Conservation (phyloP, 2,888 invertebrate genomes). For the Drosophila maculinotata region DNA sequence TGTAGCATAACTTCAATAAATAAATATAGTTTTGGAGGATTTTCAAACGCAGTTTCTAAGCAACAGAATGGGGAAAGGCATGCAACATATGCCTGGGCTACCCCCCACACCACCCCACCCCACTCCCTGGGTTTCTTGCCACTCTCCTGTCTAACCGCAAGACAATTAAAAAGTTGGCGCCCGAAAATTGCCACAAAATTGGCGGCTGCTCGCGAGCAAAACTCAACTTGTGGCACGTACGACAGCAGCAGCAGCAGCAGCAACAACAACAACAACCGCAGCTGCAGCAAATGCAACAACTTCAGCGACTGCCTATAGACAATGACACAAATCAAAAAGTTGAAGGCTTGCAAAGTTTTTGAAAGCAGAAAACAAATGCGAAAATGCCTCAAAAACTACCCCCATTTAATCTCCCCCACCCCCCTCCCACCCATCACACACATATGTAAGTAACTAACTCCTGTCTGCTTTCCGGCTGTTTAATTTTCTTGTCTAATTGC, state of each 20-base stretch:
- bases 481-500: constrained; percentile 62
- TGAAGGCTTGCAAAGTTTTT: constrained; percentile 55
- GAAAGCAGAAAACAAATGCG: constrained; percentile 23
- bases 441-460: neutral
- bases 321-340: constrained; percentile 75
- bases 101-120: neutral
- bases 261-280: constrained; percentile 6
- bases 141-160: constrained; percentile 38
- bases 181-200: constrained; percentile 59
- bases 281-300: constrained; percentile 24
- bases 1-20: no score
- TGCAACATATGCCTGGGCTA: constrained; percentile 13
- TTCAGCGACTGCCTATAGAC: constrained; percentile 43
- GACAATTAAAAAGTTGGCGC: constrained; percentile 77
- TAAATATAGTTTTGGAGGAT: no score
- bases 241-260: constrained; percentile 19
- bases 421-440: neutral
- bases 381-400: constrained; percentile 12
- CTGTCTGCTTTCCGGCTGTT: constrained; percentile 20
- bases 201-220: constrained; percentile 58
- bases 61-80: neutral
- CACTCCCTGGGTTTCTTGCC: neutral
- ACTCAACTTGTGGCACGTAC: constrained; percentile 76
- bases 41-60: no score
- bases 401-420: neutral